A percentile compares a stretch with the other conserved stretches of the same genome.
phyloP scores from a whole-genome alignment of 2,797 vertebrate genomes.

The Channallabes apus region DNA sequence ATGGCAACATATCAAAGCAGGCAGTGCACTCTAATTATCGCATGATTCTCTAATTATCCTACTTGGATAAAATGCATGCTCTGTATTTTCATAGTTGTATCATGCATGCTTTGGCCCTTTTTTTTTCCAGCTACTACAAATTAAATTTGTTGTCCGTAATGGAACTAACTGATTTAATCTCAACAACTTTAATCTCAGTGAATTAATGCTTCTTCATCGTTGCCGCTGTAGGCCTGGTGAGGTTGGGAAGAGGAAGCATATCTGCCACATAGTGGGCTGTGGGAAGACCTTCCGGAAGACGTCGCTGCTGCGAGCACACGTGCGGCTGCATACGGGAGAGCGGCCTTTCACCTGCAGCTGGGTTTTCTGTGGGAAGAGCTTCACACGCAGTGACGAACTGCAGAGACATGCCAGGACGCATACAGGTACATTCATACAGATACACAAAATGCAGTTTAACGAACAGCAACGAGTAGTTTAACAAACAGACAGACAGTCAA shows the following conservation, averaged over 20 bases:
- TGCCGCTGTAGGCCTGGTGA: constrained; percentile 80
- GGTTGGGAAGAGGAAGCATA: constrained; percentile 93
- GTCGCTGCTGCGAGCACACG: constrained; percentile 90
- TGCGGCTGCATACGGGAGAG: constrained; percentile 93
- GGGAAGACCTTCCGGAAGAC: constrained; percentile 96
- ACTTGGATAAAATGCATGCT: background rate
- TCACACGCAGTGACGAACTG: constrained; percentile 93
- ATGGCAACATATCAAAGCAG: background rate
- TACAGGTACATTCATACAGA: constrained; percentile 78
- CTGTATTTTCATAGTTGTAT: background rate
- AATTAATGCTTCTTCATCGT: constrained; percentile 8
- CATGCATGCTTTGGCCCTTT: background rate
- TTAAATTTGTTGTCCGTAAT: background rate
- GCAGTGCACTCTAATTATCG: too few relatives aligned
- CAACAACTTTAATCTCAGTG: background rate
- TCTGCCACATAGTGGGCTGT: constrained; percentile 93
- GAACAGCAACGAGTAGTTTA: too few relatives aligned
- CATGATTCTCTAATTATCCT: background rate
- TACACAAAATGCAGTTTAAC: too few relatives aligned
- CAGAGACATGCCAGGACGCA: constrained; percentile 94
- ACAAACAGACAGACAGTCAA: too few relatives aligned
- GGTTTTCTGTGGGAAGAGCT: constrained; percentile 95
- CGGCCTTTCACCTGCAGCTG: constrained; percentile 95
- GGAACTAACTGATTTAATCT: background rate
- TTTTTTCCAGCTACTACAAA: background rate